A percentile compares a stretch with the other conserved stretches of the same genome.
These are phyloP conservation scores for Hipposideros larvatus DNA, from an alignment of 2,797 vertebrate genomes.

Conservation along the genomic window DNA sequence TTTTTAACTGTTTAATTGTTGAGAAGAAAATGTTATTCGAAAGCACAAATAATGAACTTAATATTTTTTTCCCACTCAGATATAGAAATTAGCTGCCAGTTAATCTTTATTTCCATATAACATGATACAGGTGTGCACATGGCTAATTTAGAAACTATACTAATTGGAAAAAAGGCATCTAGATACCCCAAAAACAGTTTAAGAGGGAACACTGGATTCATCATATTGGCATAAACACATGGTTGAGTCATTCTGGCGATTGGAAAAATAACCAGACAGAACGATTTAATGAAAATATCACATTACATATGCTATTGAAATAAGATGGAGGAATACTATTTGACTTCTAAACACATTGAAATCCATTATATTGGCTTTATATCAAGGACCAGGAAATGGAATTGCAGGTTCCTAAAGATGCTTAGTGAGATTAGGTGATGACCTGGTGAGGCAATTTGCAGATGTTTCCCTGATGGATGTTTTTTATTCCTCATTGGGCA, in stretches of 20 bases:
- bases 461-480: constrained; percentile 21
- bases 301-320: not conserved
- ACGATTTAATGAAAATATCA: not conserved
- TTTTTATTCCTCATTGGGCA: not conserved
- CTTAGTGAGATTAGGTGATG: not conserved
- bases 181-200: not conserved
- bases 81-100: not conserved
- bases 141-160: not conserved
- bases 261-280: not conserved
- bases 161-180: not conserved
- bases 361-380: constrained; percentile 55
- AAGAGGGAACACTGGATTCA: not conserved
- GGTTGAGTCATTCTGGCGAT: not conserved
- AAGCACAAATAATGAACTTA: not conserved
- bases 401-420: constrained; percentile 24
- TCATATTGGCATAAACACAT: not conserved
- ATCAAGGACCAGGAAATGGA: constrained; percentile 25
- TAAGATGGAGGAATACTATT: not conserved
- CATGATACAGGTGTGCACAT: not conserved
- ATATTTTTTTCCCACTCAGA: not conserved
- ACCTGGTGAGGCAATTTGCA: not conserved
- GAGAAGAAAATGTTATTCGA: not conserved
- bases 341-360: constrained; percentile 54
- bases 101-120: not conserved
- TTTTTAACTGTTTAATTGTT: not conserved